phyloP scores from a whole-genome alignment of 2,113 vertebrate species.

The Lutjanus erythropterus region DNA sequence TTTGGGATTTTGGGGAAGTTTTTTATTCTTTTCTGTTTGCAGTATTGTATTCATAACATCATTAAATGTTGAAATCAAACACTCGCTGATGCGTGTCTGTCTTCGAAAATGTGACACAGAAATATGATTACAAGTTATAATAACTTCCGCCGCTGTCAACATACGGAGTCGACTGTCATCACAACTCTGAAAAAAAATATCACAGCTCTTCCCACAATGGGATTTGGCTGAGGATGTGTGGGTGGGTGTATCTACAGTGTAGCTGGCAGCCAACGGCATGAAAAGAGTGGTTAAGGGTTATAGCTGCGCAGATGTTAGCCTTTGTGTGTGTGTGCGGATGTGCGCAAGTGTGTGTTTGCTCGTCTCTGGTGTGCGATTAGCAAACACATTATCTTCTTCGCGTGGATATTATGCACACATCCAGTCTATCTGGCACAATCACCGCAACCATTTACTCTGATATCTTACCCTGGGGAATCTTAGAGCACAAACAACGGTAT shows the following conservation, averaged over 20 bases:
- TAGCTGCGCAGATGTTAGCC: conserved; percentile 77
- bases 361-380: conserved; percentile 81
- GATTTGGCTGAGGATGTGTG: conserved; percentile 56
- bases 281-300: conserved; percentile 80
- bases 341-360: conserved; percentile 59
- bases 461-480: conserved; percentile 75
- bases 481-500: conserved; percentile 68
- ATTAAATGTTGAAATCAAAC: conserved; percentile 41
- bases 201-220: conserved; percentile 39
- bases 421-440: conserved; percentile 82
- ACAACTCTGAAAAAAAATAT: conserved; percentile 50
- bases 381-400: conserved; percentile 80
- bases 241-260: conserved; percentile 56
- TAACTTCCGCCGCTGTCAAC: conserved; percentile 64
- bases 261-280: conserved; percentile 66
- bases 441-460: conserved; percentile 72
- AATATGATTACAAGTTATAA: conserved; percentile 54
- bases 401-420: conserved; percentile 81
- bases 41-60: conserved; percentile 6
- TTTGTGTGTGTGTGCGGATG: conserved; percentile 28
- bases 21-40: background rate
- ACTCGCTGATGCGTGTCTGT: conserved; percentile 31
- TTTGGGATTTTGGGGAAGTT: conserved; percentile 1
- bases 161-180: conserved; percentile 60
- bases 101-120: conserved; percentile 44